Evolutionary conservation across 2,888 invertebrate species (phyloP), one percentile per base, ranked within the genome.

Genomic region (Scrobipalpa costella): DNA sequence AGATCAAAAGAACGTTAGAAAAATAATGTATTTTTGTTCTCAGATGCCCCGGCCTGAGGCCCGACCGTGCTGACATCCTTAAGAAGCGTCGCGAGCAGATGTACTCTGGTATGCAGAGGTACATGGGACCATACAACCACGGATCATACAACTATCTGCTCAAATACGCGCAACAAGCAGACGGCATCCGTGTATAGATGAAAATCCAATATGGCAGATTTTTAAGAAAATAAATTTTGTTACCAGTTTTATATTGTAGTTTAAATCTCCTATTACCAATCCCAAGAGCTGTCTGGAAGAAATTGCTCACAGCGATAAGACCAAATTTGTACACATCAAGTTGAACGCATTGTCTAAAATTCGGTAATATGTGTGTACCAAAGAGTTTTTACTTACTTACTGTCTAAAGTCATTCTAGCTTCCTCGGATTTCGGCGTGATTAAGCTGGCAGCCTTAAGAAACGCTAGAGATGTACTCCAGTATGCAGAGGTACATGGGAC

Each of bases 21-120:
- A 2, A 7, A 15, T 3, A 7, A 8, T 47, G 8, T 40, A 6
- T 40, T 19, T 38, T 21, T 62, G n/a, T n/a, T 75, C 75, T 5
- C 75, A 85, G 85, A 67, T 86, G 86, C 65, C 86, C 86, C 62
- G 86, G 84, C 64, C 63, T 86, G 40, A 73, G 62, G 17, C 75
- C 5, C 68, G 13, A 27, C 1, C 40, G 44, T 0, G 44, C 44
- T 5, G 59, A 59, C 27, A 59, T 44, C 44, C 59, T 59, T 5
- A 44, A 21, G 44, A 21, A 44, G 7, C 19, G 44, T 13, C 36
- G 59, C 17, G 44, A 59, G n/a, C 38, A 36, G 38, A 38, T 27
- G 11, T 11, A 19, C 17, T 9, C n/a, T 13, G 19, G 57, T 11
- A 36, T 36, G 9, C 17, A 19, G 7, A 17, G 38, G 9, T 57